Percentiles rank a stretch among this genome's conserved stretches.
Evolutionary conservation across 2,113 vertebrate genomes (phyloP).

Genomic region (Saccopteryx bilineata): DNA sequence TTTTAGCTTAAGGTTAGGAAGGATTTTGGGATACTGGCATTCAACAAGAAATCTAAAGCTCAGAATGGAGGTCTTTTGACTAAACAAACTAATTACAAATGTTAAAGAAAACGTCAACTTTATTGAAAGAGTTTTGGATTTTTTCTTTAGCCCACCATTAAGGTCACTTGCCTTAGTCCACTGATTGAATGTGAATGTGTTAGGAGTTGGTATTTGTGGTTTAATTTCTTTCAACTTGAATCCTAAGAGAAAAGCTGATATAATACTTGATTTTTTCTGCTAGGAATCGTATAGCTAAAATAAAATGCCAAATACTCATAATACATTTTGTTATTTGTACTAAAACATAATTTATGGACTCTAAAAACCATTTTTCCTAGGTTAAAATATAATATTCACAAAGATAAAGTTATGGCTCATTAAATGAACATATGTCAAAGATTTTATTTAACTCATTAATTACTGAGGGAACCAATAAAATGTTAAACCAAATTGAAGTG

Average conservation of each 20-base stretch:
- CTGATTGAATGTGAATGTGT: neutral
- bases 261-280: neutral
- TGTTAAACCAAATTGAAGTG: neutral
- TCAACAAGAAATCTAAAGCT: neutral
- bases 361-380: slow-evolving; percentile 10
- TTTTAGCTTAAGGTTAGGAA: neutral
- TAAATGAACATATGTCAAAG: neutral
- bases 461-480: neutral
- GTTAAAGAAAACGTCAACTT: neutral
- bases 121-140: neutral
- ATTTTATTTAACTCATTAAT: neutral
- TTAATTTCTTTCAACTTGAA: slow-evolving; percentile 22
- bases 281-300: neutral
- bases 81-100: slow-evolving; percentile 13
- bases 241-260: slow-evolving; percentile 8
- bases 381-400: slow-evolving; percentile 2
- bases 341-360: neutral
- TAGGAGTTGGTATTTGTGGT: neutral
- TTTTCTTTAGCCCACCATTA: neutral
- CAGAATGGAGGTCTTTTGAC: neutral
- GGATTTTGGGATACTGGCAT: neutral
- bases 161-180: neutral
- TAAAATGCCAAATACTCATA: neutral
- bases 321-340: neutral
- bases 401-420: neutral